Percentiles rank a stretch among this genome's conserved stretches.
phyloP scores from a whole-genome alignment of 2,797 vertebrate genomes.

The Margarornis squamiger region DNA sequence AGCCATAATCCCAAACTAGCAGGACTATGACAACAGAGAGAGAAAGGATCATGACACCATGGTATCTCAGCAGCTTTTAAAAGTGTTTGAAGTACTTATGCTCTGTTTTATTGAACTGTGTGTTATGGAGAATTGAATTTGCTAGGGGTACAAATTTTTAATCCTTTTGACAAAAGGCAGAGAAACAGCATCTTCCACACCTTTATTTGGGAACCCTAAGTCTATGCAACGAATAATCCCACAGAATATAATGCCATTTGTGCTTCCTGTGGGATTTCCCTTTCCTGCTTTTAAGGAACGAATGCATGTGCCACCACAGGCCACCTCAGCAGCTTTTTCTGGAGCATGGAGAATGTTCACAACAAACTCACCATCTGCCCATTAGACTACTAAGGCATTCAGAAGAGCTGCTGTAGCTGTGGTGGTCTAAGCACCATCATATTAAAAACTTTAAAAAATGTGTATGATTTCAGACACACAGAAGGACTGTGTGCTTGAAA shows the following conservation, averaged over 20 bases:
- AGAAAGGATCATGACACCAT: not conserved
- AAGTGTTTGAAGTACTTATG: not conserved
- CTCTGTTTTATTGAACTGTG: not conserved
- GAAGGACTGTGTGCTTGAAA: not conserved
- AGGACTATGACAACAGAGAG: not conserved
- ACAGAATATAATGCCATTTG: not conserved
- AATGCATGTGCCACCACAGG: not conserved
- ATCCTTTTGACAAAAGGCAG: not conserved
- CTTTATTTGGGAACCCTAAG: not conserved
- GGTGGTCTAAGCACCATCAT: not conserved
- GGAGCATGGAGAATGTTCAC: not conserved
- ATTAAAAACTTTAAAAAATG: not conserved
- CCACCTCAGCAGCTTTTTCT: not conserved
- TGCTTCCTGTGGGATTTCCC: not conserved
- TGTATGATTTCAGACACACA: not conserved
- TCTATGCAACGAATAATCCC: not conserved
- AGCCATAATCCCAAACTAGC: not conserved
- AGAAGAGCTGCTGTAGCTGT: not conserved
- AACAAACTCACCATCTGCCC: not conserved
- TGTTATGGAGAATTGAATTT: not conserved
- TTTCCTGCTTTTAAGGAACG: not conserved
- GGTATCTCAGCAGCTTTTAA: not conserved
- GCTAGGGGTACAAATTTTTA: not conserved
- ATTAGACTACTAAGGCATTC: not conserved
- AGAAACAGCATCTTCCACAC: not conserved